These are phyloP conservation scores for Melanotaenia maccullochi DNA, from an alignment of 2,797 vertebrate species.

Conservation along the genomic window DNA sequence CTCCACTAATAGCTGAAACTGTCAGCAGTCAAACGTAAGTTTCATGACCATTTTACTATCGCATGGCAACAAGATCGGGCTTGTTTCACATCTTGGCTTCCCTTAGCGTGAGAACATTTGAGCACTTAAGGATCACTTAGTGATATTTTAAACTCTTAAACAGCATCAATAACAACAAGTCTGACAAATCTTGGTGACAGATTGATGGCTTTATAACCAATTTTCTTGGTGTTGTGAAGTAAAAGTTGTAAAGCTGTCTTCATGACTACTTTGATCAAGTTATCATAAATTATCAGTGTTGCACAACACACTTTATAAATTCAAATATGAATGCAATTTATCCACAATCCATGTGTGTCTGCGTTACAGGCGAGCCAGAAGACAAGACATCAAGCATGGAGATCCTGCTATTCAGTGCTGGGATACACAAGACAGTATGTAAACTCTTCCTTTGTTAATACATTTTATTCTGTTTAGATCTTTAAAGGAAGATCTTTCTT, in stretches of 20 bases:
- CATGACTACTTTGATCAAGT: not conserved
- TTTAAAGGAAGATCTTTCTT: not conserved
- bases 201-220: not conserved
- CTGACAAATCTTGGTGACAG: not conserved
- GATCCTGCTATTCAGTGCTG: conserved; percentile 96
- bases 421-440: conserved; percentile 94
- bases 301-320: not conserved
- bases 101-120: too few species aligned
- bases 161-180: not conserved
- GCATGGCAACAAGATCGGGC: too few species aligned
- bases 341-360: conserved; percentile 34
- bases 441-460: not conserved
- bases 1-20: too few species aligned
- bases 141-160: not conserved
- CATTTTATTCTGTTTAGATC: not conserved
- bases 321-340: not conserved
- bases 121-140: not conserved
- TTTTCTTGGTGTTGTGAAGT: not conserved
- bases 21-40: too few species aligned
- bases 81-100: too few species aligned
- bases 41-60: too few species aligned
- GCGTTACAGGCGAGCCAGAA: conserved; percentile 89
- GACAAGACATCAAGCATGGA: conserved; percentile 97
- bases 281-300: not conserved
- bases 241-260: not conserved